Conservation (phyloP, 2,888 invertebrate species). For the Stictocephala bisonia region DNA sequence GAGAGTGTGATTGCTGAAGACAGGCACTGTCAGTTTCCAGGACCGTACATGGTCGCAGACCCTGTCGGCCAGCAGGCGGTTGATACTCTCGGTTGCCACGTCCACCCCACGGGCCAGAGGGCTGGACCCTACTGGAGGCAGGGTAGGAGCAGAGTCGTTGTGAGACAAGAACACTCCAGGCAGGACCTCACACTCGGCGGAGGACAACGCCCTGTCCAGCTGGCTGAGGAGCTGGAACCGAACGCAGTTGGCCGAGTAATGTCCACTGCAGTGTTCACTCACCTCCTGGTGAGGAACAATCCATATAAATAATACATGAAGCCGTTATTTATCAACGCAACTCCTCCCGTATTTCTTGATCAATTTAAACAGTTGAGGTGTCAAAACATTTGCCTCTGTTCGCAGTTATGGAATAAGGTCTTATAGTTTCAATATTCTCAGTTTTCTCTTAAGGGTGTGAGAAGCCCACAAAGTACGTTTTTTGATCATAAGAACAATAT, state of each 20-base stretch:
- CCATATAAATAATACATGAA: too few species aligned
- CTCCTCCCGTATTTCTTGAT: too few species aligned
- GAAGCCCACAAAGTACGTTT: too few species aligned
- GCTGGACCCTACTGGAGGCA: neutral
- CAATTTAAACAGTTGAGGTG: too few species aligned
- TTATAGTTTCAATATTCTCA: too few species aligned
- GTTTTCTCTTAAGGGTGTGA: too few species aligned
- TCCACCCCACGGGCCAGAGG: neutral
- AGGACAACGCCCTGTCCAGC: slow-evolving; percentile 4
- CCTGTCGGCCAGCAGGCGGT: slow-evolving; percentile 10
- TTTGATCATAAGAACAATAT: too few species aligned
- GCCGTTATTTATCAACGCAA: too few species aligned
- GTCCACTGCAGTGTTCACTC: neutral
- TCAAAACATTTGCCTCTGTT: too few species aligned
- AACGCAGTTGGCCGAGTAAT: neutral
- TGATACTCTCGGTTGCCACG: neutral
- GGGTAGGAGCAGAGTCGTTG: neutral
- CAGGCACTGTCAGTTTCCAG: slow-evolving; percentile 5
- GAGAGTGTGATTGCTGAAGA: slow-evolving; percentile 26
- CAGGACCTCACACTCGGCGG: slow-evolving; percentile 40
- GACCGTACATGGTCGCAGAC: neutral
- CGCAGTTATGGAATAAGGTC: too few species aligned
- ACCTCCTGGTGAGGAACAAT: neutral
- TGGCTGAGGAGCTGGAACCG: slow-evolving; percentile 16
- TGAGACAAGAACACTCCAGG: slow-evolving; percentile 51